Evolutionary conservation across 2,888 invertebrate genomes (phyloP).

Genomic region (Seira sanloemensis): DNA sequence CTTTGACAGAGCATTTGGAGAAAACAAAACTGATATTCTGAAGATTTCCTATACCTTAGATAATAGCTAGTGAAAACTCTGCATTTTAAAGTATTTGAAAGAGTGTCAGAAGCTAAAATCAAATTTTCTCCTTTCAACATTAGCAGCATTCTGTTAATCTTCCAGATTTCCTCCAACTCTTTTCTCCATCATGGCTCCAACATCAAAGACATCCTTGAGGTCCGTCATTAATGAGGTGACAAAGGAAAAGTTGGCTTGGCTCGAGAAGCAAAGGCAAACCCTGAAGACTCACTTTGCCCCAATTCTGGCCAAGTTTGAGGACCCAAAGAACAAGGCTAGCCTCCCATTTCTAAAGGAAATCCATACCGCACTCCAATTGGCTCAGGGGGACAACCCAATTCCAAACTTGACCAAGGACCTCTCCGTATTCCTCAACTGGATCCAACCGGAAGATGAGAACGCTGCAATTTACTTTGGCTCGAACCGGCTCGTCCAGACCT

Average conservation of each 20-base stretch:
- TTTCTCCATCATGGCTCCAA: too few relatives aligned
- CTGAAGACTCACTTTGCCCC: conserved; percentile 53
- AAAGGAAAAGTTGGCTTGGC: conserved; percentile 65
- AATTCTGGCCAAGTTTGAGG: conserved; percentile 41
- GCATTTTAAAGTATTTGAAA: too few relatives aligned
- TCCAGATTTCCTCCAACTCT: too few relatives aligned
- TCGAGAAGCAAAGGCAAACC: conserved; percentile 54
- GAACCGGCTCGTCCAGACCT: conserved; percentile 42
- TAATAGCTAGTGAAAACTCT: too few relatives aligned
- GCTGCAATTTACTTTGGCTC: conserved; percentile 41
- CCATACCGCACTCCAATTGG: conserved; percentile 35
- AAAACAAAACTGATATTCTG: too few relatives aligned
- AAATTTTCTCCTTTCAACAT: too few relatives aligned
- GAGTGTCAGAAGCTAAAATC: too few relatives aligned
- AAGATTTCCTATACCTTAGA: too few relatives aligned
- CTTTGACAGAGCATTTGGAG: too few relatives aligned
- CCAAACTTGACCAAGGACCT: conserved; percentile 24
- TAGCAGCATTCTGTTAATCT: too few relatives aligned
- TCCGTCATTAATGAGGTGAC: conserved; percentile 64
- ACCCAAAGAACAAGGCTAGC: conserved; percentile 16
- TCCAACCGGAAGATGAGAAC: conserved; percentile 18
- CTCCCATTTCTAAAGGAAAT: conserved; percentile 41
- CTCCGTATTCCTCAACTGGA: conserved; percentile 44
- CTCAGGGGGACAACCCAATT: conserved; percentile 23
- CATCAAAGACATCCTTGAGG: conserved; percentile 32